Evolutionary conservation across 2,888 invertebrate genomes (phyloP).

Genomic region (Tenthredo distinguenda): DNA sequence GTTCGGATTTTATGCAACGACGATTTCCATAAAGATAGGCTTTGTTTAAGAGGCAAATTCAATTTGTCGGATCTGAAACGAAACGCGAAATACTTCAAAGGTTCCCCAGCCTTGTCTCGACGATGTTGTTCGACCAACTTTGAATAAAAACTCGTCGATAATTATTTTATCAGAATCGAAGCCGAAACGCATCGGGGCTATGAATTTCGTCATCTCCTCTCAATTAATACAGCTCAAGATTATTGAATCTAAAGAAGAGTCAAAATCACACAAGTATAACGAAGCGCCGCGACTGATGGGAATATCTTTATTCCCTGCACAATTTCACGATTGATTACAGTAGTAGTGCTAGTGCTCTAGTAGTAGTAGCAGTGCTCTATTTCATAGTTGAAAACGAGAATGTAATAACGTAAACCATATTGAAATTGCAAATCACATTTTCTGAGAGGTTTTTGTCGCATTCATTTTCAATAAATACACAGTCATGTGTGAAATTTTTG

Average conservation of each 20-base stretch:
- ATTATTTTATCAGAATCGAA: conserved; percentile 5
- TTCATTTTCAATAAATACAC: not conserved
- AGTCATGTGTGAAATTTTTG: too few relatives aligned
- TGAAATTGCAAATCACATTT: not conserved
- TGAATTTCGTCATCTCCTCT: not conserved
- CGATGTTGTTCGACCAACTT: conserved; percentile 13
- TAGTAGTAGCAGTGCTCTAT: not conserved
- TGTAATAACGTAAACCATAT: not conserved
- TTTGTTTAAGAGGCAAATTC: conserved; percentile 73
- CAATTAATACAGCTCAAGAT: not conserved
- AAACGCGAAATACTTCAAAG: conserved; percentile 43
- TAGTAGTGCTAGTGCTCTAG: too few relatives aligned
- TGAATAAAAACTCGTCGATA: not conserved
- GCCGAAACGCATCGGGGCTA: not conserved
- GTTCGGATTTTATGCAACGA: conserved; percentile 73
- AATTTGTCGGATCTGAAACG: conserved; percentile 62
- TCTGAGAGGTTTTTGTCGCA: not conserved
- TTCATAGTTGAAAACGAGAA: not conserved
- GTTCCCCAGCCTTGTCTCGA: not conserved
- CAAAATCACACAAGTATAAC: not conserved
- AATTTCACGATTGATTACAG: not conserved
- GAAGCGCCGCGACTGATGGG: not conserved
- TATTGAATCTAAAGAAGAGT: not conserved
- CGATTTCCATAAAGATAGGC: conserved; percentile 72
- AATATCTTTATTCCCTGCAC: not conserved